Percentiles rank a stretch among this genome's conserved stretches.
phyloP scores from a whole-genome alignment of 2,113 vertebrate species.

The Noctilio leporinus region DNA sequence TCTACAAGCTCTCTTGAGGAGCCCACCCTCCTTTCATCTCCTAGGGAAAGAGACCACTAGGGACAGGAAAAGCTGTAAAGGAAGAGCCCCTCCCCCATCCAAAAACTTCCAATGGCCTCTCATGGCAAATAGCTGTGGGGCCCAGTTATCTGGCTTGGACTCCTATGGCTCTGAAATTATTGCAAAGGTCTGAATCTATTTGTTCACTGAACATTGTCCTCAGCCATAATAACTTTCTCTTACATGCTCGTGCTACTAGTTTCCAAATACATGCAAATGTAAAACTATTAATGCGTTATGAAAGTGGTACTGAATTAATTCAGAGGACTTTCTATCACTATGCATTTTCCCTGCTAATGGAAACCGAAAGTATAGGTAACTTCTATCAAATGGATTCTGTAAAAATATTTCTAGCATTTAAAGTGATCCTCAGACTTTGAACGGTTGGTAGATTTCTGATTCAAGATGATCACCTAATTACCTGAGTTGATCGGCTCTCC shows the following conservation, averaged over 20 bases:
- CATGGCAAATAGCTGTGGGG: not conserved
- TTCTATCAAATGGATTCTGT: not conserved
- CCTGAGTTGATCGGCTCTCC: not conserved
- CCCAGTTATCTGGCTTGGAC: not conserved
- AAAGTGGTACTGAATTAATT: not conserved
- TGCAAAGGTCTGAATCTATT: not conserved
- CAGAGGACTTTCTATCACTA: not conserved
- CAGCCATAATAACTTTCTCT: not conserved
- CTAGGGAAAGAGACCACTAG: not conserved
- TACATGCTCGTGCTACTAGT: not conserved
- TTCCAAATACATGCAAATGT: not conserved
- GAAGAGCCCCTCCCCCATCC: not conserved
- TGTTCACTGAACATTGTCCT: not conserved
- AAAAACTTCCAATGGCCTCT: not conserved
- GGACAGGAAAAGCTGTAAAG: not conserved
- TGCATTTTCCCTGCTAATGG: not conserved
- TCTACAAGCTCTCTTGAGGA: not conserved
- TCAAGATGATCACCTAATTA: not conserved
- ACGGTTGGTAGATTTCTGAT: not conserved
- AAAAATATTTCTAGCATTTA: not conserved
- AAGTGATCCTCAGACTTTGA: not conserved
- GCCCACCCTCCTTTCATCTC: not conserved
- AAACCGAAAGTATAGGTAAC: not conserved
- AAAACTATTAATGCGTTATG: not conserved
- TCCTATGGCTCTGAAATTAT: not conserved